Conservation (phyloP, 2,113 vertebrate genomes). For the Chloebia gouldiae region DNA sequence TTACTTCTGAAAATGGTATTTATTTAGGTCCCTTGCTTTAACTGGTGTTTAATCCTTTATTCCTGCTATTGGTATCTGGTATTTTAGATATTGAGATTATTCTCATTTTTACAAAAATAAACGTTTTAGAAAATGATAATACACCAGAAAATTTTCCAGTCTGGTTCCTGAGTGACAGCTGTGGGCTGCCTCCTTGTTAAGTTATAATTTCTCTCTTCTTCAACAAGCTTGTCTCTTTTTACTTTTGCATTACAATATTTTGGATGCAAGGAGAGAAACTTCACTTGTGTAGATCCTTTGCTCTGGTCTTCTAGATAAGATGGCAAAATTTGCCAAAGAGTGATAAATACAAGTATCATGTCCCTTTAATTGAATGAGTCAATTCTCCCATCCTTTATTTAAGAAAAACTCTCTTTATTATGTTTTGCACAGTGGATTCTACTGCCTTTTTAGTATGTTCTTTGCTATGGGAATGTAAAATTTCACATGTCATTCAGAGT, state of each 20-base stretch:
- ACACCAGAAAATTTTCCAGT: slow-evolving; percentile 10
- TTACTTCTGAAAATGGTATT: not conserved
- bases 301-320: not conserved
- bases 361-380: not conserved
- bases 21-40: not conserved
- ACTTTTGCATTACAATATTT: not conserved
- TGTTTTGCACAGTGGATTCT: not conserved
- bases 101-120: slow-evolving; percentile 12
- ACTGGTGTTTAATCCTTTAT: not conserved
- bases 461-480: not conserved
- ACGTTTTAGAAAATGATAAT: not conserved
- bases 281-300: not conserved
- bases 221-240: not conserved
- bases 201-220: not conserved
- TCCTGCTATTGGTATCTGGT: not conserved
- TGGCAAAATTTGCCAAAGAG: not conserved
- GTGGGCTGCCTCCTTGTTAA: not conserved
- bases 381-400: not conserved
- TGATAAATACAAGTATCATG: not conserved
- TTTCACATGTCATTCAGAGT: not conserved
- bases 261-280: not conserved
- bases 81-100: not conserved
- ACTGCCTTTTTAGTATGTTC: not conserved
- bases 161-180: not conserved
- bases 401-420: not conserved